These are phyloP conservation scores for Threskiornis aethiopicus DNA, from an alignment of 2,797 vertebrate species.

Conservation along the genomic window DNA sequence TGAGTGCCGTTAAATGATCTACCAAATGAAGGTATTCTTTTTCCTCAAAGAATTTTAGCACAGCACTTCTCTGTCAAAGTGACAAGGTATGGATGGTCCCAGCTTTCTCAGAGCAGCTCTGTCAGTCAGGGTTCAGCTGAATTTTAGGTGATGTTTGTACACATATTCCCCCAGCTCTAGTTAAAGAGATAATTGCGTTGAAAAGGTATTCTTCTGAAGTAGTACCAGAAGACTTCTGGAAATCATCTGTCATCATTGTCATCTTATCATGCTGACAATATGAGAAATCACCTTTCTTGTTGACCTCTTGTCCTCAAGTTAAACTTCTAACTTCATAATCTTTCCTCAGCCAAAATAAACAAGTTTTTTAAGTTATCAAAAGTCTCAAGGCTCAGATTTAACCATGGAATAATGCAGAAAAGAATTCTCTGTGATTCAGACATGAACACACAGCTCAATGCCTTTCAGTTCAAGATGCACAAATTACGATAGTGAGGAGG, in stretches of 20 bases:
- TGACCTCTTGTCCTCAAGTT: neutral
- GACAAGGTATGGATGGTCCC: rapidly evolving
- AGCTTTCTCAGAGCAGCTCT: neutral
- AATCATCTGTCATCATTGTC: neutral
- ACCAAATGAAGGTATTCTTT: neutral
- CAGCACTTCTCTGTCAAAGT: neutral
- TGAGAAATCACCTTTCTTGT: neutral
- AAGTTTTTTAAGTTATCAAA: neutral
- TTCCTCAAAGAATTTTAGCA: neutral
- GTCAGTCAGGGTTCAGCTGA: neutral
- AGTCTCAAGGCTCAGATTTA: neutral
- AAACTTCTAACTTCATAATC: neutral
- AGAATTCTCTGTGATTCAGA: neutral
- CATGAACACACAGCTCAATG: neutral
- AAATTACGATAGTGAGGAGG: rapidly evolving
- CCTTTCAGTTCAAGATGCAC: neutral
- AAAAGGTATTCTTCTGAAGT: neutral
- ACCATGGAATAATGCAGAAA: neutral
- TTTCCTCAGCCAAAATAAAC: neutral
- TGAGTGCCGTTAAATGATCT: neutral
- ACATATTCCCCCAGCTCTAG: neutral
- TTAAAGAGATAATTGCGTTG: neutral
- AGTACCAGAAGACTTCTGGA: neutral
- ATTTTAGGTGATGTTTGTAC: neutral
- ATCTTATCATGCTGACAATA: neutral